phyloP scores from a whole-genome alignment of 2,888 invertebrate genomes.

The Plebejus melissa region DNA sequence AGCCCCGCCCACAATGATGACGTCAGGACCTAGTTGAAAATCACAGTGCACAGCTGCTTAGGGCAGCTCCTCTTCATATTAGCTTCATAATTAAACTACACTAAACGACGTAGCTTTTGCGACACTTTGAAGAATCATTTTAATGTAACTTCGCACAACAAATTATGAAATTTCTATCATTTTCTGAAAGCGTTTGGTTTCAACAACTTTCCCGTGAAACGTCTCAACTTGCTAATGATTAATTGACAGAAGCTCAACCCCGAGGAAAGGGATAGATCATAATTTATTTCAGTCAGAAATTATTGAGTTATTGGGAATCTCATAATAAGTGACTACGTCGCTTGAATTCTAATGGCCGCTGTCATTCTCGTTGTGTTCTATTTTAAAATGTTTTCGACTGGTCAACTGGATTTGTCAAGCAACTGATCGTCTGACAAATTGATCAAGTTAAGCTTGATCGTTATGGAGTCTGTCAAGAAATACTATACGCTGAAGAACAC shows the following conservation, averaged over 20 bases:
- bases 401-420: background rate
- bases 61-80: too few relatives aligned
- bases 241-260: constrained; percentile 19
- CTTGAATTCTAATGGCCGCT: background rate
- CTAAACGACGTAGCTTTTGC: background rate
- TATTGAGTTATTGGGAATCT: constrained; percentile 22
- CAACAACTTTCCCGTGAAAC: background rate
- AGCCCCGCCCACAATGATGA: too few relatives aligned
- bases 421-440: background rate
- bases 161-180: constrained; percentile 19
- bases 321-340: background rate
- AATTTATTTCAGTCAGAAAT: constrained; percentile 16
- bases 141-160: constrained; percentile 12
- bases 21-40: too few relatives aligned
- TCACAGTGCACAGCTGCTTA: too few relatives aligned
- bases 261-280: background rate
- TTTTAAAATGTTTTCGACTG: background rate
- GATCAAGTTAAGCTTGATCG: background rate
- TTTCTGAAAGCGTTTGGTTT: constrained; percentile 24
- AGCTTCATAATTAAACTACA: background rate
- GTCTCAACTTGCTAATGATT: constrained; percentile 18
- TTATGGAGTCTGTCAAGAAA: background rate
- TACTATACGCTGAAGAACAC: background rate
- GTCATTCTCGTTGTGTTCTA: background rate
- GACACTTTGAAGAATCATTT: background rate